Conservation (phyloP, 2,888 invertebrate genomes). For the Schrankia costaestrigalis region DNA sequence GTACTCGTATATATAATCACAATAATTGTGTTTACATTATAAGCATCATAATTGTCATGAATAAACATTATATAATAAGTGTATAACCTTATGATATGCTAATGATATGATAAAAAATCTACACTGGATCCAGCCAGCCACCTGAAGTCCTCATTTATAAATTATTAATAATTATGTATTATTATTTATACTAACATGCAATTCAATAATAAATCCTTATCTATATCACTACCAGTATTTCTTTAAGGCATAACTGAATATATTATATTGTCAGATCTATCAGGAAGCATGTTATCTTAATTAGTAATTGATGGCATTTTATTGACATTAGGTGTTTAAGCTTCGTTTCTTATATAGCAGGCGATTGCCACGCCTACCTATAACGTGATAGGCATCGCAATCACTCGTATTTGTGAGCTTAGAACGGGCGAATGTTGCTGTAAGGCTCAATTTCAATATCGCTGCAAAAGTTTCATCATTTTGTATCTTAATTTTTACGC, state of each 20-base stretch:
- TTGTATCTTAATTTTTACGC: too few relatives aligned
- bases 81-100: slow-evolving; percentile 72
- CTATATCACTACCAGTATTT: slow-evolving; percentile 72
- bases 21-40: slow-evolving; percentile 18
- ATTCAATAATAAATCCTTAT: slow-evolving; percentile 59
- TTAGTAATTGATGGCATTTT: slow-evolving; percentile 68
- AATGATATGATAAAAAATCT: slow-evolving; percentile 79
- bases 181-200: slow-evolving; percentile 63
- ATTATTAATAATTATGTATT: slow-evolving; percentile 46
- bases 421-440: slow-evolving; percentile 3
- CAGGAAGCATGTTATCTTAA: slow-evolving; percentile 77
- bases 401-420: slow-evolving; percentile 1
- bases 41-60: slow-evolving; percentile 42
- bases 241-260: slow-evolving; percentile 75
- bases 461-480: too few relatives aligned
- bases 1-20: neutral
- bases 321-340: slow-evolving; percentile 56
- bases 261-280: slow-evolving; percentile 77
- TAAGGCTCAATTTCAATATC: too few relatives aligned
- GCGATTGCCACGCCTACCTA: neutral
- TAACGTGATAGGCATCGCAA: slow-evolving; percentile 1
- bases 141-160: slow-evolving; percentile 44
- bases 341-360: slow-evolving; percentile 22
- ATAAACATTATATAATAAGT: slow-evolving; percentile 46
- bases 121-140: slow-evolving; percentile 69